phyloP scores from a whole-genome alignment of 2,113 vertebrate genomes.

The Nicator chloris region DNA sequence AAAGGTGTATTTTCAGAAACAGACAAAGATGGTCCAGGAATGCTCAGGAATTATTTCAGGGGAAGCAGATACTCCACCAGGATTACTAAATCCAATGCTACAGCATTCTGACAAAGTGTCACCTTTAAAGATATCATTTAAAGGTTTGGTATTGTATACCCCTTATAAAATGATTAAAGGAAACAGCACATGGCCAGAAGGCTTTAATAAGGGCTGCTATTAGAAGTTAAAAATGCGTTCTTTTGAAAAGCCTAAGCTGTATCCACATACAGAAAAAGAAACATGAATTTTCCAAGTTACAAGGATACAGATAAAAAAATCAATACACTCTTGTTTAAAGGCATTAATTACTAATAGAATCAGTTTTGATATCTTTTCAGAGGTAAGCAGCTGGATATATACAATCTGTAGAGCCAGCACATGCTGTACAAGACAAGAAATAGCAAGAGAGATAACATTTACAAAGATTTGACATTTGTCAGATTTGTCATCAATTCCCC shows the following conservation, averaged over 20 bases:
- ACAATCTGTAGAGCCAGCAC: not conserved
- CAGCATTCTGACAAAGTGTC: not conserved
- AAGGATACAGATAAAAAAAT: not conserved
- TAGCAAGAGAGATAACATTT: not conserved
- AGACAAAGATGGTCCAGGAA: not conserved
- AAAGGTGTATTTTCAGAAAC: not conserved
- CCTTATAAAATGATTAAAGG: not conserved
- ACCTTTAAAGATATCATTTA: not conserved
- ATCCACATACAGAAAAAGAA: not conserved
- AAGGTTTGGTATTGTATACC: not conserved
- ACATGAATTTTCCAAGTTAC: not conserved
- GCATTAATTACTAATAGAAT: not conserved
- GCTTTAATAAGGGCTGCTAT: not conserved
- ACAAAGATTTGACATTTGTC: not conserved
- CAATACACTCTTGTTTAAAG: not conserved
- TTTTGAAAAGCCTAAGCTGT: not conserved
- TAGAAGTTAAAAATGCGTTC: not conserved
- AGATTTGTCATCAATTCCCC: not conserved
- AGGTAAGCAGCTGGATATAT: not conserved
- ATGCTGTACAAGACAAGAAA: not conserved
- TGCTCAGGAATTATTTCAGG: not conserved
- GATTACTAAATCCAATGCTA: not conserved
- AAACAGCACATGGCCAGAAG: not conserved
- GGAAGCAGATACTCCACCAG: not conserved
- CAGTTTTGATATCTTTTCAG: not conserved